Evolutionary conservation across 2,888 invertebrate genomes (phyloP).

Genomic region (Clitarchus hookeri): DNA sequence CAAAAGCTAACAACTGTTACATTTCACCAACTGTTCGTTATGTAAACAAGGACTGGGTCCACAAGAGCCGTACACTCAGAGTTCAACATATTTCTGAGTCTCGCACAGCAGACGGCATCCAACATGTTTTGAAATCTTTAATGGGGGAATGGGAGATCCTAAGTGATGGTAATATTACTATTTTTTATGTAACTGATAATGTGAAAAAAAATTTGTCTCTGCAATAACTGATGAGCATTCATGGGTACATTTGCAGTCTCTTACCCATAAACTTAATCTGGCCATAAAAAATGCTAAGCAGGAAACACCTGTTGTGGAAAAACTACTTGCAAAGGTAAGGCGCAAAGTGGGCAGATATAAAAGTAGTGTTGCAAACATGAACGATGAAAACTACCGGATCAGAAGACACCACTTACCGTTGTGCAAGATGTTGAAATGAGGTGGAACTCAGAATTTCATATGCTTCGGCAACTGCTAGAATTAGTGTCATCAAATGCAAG

Average conservation of each 20-base stretch:
- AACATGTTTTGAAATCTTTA: background rate
- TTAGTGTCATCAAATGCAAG: background rate
- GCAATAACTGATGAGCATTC: background rate
- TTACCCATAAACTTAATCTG: background rate
- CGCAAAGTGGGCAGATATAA: background rate
- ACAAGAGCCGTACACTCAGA: background rate
- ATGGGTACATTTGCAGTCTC: background rate
- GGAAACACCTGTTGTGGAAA: background rate
- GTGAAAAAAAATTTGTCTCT: no score
- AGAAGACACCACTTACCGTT: background rate
- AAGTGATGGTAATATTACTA: background rate
- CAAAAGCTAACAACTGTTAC: no score
- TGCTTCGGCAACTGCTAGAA: background rate
- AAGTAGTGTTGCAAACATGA: background rate
- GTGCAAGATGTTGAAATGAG: background rate
- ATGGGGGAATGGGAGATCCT: background rate
- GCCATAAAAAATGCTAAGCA: background rate
- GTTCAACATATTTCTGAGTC: background rate
- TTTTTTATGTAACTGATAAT: background rate
- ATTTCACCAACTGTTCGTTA: background rate
- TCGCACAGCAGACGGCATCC: background rate
- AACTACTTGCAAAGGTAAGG: background rate
- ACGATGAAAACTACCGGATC: background rate
- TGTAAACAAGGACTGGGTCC: background rate
- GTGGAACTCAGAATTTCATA: background rate